Evolutionary conservation across 2,797 vertebrate species (phyloP).

Genomic region (Micromesistius poutassou): DNA sequence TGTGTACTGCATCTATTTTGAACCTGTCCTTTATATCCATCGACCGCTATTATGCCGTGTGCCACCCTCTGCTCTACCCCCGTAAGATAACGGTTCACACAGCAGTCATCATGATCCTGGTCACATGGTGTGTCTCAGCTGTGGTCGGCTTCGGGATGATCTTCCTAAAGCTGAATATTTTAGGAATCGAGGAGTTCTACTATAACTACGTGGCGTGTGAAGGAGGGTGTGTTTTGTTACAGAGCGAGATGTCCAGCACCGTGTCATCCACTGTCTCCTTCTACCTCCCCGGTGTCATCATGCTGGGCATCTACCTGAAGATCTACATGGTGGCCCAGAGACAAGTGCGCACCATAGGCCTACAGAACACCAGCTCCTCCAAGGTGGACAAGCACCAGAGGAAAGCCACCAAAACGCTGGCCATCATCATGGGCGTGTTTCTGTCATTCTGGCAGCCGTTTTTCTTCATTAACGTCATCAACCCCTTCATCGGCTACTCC

Average conservation of each 20-base stretch:
- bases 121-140: conserved; percentile 37
- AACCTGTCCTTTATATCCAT: conserved; percentile 40
- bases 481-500: conserved; percentile 47
- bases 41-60: conserved; percentile 41
- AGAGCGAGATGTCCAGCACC: conserved; percentile 21
- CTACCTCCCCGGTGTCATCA: conserved; percentile 40
- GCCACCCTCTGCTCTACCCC: conserved; percentile 33
- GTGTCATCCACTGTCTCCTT: conserved; percentile 18
- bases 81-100: conserved; percentile 19
- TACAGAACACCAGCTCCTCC: conserved; percentile 18
- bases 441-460: conserved; percentile 55
- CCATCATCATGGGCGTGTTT: conserved; percentile 43
- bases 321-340: conserved; percentile 35
- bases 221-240: conserved; percentile 35
- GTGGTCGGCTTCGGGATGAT: conserved; percentile 37
- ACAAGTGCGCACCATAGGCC: conserved; percentile 20
- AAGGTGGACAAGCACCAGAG: conserved; percentile 15
- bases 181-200: conserved; percentile 32
- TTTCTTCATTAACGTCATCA: conserved; percentile 45
- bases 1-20: conserved; percentile 40
- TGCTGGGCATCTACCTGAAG: conserved; percentile 38
- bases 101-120: conserved; percentile 24
- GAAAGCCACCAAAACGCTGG: conserved; percentile 46
- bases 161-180: conserved; percentile 29
- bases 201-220: conserved; percentile 25